Conservation (phyloP, 2,888 invertebrate genomes). For the Lepidocyrtoides sp. region DNA sequence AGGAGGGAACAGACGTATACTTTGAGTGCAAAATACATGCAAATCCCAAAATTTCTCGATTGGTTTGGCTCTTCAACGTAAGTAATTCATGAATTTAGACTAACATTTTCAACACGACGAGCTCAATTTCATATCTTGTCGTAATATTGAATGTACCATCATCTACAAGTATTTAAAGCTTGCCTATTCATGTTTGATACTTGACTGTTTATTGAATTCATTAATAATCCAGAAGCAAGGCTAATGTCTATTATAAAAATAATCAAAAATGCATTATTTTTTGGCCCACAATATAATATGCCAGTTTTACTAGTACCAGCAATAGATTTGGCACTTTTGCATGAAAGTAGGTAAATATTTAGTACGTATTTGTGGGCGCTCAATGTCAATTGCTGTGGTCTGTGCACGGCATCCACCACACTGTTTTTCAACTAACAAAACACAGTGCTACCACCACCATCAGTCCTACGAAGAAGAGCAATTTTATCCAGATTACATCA, state of each 20-base stretch:
- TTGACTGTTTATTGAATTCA: neutral
- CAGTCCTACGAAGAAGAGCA: conserved; percentile 4
- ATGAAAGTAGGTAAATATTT: too few species aligned
- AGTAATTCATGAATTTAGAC: conserved; percentile 52
- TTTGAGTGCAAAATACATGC: conserved; percentile 84
- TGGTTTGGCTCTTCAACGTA: conserved; percentile 85
- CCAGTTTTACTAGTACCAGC: too few species aligned
- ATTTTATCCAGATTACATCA: conserved; percentile 61
- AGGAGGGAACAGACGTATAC: conserved; percentile 85
- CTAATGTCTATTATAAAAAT: too few species aligned
- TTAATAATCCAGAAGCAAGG: too few species aligned
- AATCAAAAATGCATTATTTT: too few species aligned
- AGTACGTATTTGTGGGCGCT: too few species aligned
- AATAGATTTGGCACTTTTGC: too few species aligned
- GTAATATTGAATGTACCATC: too few species aligned
- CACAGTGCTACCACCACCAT: neutral
- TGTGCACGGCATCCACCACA: neutral
- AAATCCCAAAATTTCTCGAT: conserved; percentile 82
- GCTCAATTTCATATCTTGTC: neutral
- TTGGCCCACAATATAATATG: too few species aligned
- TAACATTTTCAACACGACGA: too few species aligned
- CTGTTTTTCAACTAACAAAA: neutral
- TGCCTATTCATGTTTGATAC: neutral
- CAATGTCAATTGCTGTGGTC: neutral
- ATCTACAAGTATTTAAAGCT: too few species aligned